Percentiles rank a stretch among this genome's conserved stretches.
Evolutionary conservation across 2,797 vertebrate species (phyloP).

Genomic region (Chelon labrosus): DNA sequence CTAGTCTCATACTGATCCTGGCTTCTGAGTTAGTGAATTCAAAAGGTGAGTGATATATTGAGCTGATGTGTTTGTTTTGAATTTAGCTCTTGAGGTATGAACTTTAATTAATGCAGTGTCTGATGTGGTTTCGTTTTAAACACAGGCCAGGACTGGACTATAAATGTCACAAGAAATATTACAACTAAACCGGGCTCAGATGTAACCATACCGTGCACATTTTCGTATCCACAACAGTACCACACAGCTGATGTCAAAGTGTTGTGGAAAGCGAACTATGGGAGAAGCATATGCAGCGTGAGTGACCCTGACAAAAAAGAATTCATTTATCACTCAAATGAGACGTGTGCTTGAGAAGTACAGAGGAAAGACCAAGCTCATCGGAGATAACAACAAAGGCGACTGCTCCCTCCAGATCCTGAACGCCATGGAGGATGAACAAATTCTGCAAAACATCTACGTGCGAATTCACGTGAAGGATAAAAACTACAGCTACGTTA

Average conservation of each 20-base stretch:
- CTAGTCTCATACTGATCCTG: constrained; percentile 47
- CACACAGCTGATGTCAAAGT: accelerated
- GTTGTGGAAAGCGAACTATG: constrained; percentile 42
- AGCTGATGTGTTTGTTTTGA: constrained; percentile 1
- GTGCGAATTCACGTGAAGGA: not conserved
- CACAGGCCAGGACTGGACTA: constrained; percentile 6
- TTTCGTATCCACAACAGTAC: accelerated
- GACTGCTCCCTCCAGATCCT: constrained; percentile 57
- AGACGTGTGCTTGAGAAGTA: constrained; percentile 12
- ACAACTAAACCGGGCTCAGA: accelerated
- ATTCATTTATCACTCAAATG: constrained; percentile 46
- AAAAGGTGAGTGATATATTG: constrained; percentile 49
- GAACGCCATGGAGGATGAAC: accelerated
- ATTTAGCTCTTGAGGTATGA: not conserved
- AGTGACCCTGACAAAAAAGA: accelerated
- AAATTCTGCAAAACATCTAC: accelerated
- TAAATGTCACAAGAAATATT: accelerated
- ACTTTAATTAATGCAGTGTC: not conserved
- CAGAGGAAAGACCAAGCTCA: constrained; percentile 35
- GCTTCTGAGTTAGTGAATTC: not conserved
- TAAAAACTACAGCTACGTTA: accelerated
- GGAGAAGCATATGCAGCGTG: accelerated
- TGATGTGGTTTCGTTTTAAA: constrained; percentile 30
- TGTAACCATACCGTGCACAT: constrained; percentile 28
- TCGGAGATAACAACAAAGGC: accelerated